These are phyloP conservation scores for Muraenolepis orangiensis DNA, from an alignment of 2,797 vertebrate species.

Conservation along the genomic window DNA sequence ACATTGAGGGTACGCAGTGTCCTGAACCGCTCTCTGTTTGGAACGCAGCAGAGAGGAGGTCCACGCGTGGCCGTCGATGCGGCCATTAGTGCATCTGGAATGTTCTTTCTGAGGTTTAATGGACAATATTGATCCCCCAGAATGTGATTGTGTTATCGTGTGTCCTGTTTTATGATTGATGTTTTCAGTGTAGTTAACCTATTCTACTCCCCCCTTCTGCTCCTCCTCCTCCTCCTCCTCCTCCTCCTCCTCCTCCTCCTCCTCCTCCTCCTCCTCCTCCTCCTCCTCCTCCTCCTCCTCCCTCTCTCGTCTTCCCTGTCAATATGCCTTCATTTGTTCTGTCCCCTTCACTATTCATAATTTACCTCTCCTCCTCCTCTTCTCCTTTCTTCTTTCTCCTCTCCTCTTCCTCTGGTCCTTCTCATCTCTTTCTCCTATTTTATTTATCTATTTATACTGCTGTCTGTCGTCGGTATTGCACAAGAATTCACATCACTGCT, in stretches of 20 bases:
- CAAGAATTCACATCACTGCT: no score
- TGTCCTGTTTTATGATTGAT: constrained; percentile 7
- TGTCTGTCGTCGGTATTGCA: no score
- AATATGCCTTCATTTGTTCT: no score
- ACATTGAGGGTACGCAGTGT: neutral
- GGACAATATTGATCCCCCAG: neutral
- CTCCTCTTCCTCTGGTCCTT: neutral
- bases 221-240: constrained; percentile 1
- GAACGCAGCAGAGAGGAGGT: neutral
- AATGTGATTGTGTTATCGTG: neutral
- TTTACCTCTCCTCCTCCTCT: neutral
- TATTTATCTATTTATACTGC: no score
- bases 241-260: no score
- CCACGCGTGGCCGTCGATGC: neutral
- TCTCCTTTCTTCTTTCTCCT: neutral
- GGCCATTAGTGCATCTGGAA: neutral
- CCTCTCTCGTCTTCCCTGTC: no score
- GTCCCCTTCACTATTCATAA: no score
- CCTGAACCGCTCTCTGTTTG: neutral
- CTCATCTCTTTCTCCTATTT: neutral
- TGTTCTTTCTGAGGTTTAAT: neutral
- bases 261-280: constrained; percentile 6
- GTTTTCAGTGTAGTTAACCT: constrained; percentile 1
- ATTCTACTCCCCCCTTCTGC: neutral
- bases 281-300: no score